Percentiles rank a stretch among this genome's conserved stretches.
These are phyloP conservation scores for Chaenogobius annularis DNA, from an alignment of 2,113 vertebrate genomes.

Conservation along the genomic window DNA sequence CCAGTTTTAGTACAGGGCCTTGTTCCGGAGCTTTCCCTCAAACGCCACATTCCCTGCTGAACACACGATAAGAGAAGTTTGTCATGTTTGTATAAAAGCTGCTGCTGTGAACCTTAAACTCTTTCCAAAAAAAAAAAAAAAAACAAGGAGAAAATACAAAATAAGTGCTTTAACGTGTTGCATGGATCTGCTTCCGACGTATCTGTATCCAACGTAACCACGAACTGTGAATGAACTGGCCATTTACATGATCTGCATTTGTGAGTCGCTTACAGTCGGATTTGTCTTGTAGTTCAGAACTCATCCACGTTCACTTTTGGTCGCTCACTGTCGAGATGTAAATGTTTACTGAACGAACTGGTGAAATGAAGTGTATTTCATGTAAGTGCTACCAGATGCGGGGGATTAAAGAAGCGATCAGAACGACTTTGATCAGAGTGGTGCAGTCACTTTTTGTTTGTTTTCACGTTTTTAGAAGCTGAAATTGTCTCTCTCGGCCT, in stretches of 20 bases:
- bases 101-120: conserved; percentile 1
- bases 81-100: not conserved
- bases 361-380: not conserved
- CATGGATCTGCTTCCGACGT: not conserved
- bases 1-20: not conserved
- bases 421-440: not conserved
- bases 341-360: conserved; percentile 1
- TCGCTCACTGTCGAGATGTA: not conserved
- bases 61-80: not conserved
- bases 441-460: not conserved
- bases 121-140: not conserved
- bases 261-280: not conserved
- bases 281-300: not conserved
- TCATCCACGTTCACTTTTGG: not conserved
- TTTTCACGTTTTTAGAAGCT: not conserved
- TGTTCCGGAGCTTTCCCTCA: not conserved
- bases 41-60: not conserved
- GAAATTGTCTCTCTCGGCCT: not conserved
- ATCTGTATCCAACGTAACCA: not conserved
- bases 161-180: conserved; percentile 6
- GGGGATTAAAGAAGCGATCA: not conserved
- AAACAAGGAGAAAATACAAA: not conserved
- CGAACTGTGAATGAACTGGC: not conserved
- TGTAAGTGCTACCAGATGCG: conserved; percentile 4
- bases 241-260: not conserved